phyloP scores from a whole-genome alignment of 2,113 vertebrate genomes.

The Gnathonemus echidnorhynchus region DNA sequence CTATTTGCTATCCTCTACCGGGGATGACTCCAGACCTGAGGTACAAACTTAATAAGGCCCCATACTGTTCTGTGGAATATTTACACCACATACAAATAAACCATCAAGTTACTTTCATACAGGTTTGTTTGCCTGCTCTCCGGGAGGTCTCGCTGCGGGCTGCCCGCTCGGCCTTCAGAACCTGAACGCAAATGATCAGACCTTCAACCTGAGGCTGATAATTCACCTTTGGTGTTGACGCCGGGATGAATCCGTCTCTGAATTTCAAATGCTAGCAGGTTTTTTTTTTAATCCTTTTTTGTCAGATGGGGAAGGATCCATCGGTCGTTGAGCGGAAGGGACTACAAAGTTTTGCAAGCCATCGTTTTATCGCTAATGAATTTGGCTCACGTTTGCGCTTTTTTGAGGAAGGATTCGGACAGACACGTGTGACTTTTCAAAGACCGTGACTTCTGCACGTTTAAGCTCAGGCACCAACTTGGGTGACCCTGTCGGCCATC shows the following conservation, averaged over 20 bases:
- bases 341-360: not conserved
- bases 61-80: constrained; percentile 65
- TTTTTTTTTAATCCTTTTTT: not conserved
- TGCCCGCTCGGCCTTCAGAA: constrained; percentile 61
- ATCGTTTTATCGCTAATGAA: not conserved
- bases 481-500: not conserved
- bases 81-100: constrained; percentile 62
- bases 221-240: constrained; percentile 42
- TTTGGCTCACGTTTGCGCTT: not conserved
- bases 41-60: constrained; percentile 71
- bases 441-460: not conserved
- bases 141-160: constrained; percentile 61
- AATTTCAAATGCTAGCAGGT: not conserved
- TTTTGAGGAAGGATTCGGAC: not conserved
- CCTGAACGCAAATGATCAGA: constrained; percentile 58
- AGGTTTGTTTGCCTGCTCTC: constrained; percentile 71
- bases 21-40: constrained; percentile 66
- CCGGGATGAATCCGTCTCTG: not conserved
- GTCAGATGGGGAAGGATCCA: not conserved
- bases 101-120: constrained; percentile 62
- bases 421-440: not conserved
- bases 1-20: constrained; percentile 74
- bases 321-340: not conserved
- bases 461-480: not conserved
- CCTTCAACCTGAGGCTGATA: constrained; percentile 53